These are phyloP conservation scores for Neodiprion fabricii DNA, from an alignment of 1,140 invertebrate species.

Conservation along the genomic window DNA sequence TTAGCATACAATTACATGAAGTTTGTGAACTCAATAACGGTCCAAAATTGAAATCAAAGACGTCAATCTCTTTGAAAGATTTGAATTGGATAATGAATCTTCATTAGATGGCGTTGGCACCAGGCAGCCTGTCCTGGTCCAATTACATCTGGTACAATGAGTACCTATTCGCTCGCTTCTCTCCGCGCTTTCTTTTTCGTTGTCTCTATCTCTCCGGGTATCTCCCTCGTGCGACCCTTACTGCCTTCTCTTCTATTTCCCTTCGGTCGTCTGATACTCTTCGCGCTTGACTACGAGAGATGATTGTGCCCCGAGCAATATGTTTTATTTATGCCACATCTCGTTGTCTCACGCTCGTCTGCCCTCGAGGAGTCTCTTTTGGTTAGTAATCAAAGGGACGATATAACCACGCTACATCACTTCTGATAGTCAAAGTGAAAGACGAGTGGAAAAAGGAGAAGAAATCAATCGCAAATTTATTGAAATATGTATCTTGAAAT, in stretches of 20 bases:
- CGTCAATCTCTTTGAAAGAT: constrained; percentile 43
- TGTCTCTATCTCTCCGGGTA: constrained; percentile 20
- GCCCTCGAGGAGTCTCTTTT: constrained; percentile 28
- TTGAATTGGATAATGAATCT: constrained; percentile 54
- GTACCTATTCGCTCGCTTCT: constrained; percentile 40
- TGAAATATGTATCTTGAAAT: too few relatives aligned
- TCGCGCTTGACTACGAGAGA: constrained; percentile 17
- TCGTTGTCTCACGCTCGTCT: constrained; percentile 30
- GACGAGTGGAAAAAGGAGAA: background rate
- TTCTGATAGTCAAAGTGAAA: background rate
- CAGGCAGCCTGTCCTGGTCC: constrained; percentile 37
- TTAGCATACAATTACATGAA: too few relatives aligned
- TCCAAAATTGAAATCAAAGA: too few relatives aligned
- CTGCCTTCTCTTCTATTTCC: constrained; percentile 16
- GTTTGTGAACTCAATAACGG: too few relatives aligned
- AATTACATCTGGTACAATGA: constrained; percentile 49
- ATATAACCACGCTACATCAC: too few relatives aligned
- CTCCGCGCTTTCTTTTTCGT: constrained; percentile 17
- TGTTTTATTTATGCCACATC: constrained; percentile 52
- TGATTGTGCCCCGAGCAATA: constrained; percentile 48
- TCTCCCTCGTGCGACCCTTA: background rate
- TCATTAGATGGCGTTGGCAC: constrained; percentile 42
- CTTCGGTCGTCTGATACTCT: constrained; percentile 24
- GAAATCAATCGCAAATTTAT: too few relatives aligned
- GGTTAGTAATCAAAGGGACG: constrained; percentile 33